Percentiles rank a stretch among this genome's conserved stretches.
phyloP scores from a whole-genome alignment of 2,113 vertebrate genomes.

The Microcebus tavaratra region DNA sequence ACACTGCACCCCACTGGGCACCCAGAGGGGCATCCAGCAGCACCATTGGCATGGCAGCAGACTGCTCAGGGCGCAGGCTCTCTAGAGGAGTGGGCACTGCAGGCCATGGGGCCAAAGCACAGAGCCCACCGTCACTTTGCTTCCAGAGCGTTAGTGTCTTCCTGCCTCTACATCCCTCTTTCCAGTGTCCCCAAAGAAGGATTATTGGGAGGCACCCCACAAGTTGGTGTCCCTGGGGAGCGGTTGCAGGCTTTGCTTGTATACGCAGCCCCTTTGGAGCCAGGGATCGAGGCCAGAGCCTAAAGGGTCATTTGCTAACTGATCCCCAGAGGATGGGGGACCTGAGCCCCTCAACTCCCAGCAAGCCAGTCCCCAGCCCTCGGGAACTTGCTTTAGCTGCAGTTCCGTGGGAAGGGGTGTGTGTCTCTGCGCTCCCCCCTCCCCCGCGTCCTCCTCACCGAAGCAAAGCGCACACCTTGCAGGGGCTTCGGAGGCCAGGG shows the following conservation, averaged over 20 bases:
- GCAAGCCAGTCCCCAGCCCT: no score
- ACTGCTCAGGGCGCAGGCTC: no score
- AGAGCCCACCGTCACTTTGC: no score
- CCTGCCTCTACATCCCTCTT: background rate
- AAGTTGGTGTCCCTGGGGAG: background rate
- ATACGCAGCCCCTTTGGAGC: background rate
- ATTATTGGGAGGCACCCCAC: no score
- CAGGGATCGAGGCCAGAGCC: background rate
- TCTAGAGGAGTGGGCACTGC: no score
- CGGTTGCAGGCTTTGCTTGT: rapidly evolving
- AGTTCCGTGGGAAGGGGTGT: rapidly evolving
- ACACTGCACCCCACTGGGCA: no score
- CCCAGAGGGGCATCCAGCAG: no score
- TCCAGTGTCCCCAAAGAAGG: background rate
- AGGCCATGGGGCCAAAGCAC: background rate
- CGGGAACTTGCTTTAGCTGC: rapidly evolving
- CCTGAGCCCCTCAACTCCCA: rapidly evolving
- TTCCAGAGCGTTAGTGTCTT: background rate
- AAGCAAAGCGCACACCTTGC: rapidly evolving
- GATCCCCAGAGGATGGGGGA: no score
- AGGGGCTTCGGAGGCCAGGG: background rate
- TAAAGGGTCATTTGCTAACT: background rate
- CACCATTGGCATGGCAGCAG: background rate
- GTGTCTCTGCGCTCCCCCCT: no score
- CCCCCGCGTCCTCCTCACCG: no score